Evolutionary conservation across 2,888 invertebrate genomes (phyloP).

Genomic region (Apamea monoglypha): DNA sequence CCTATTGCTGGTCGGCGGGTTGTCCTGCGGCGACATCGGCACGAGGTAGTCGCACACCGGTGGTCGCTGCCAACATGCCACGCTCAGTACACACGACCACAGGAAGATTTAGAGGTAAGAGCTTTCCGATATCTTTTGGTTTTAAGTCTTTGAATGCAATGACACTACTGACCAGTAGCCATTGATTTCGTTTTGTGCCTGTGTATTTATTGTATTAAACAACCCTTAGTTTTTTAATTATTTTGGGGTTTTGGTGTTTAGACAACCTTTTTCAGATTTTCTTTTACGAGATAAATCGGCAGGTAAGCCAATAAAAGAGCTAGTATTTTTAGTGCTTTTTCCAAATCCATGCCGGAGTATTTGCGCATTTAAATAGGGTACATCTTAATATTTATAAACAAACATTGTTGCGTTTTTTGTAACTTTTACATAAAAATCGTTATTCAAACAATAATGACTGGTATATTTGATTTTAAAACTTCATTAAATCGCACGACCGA

Average conservation of each 20-base stretch:
- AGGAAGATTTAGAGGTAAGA: slow-evolving; percentile 68
- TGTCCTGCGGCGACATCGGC: slow-evolving; percentile 86
- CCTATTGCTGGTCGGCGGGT: slow-evolving; percentile 81
- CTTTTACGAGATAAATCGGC: neutral
- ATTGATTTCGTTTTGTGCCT: neutral
- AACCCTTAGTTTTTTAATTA: neutral
- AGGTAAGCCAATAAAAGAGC: neutral
- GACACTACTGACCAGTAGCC: neutral
- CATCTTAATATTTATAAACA: neutral
- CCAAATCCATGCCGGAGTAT: neutral
- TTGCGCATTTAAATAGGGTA: neutral
- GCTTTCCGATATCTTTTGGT: slow-evolving; percentile 55
- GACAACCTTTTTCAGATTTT: neutral
- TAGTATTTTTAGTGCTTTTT: neutral
- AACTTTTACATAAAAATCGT: neutral
- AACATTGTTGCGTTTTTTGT: neutral
- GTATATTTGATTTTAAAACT: neutral
- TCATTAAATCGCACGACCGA: neutral
- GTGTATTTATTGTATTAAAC: neutral
- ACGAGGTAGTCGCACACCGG: slow-evolving; percentile 89
- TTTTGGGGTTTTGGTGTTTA: neutral
- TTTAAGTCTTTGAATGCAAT: neutral
- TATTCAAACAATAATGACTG: neutral
- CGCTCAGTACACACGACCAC: slow-evolving; percentile 83
- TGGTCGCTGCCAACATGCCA: slow-evolving; percentile 88